A percentile compares a stretch with the other conserved stretches of the same genome.
These are phyloP conservation scores for Trachurus trachurus DNA, from an alignment of 2,797 vertebrate genomes.

Conservation along the genomic window DNA sequence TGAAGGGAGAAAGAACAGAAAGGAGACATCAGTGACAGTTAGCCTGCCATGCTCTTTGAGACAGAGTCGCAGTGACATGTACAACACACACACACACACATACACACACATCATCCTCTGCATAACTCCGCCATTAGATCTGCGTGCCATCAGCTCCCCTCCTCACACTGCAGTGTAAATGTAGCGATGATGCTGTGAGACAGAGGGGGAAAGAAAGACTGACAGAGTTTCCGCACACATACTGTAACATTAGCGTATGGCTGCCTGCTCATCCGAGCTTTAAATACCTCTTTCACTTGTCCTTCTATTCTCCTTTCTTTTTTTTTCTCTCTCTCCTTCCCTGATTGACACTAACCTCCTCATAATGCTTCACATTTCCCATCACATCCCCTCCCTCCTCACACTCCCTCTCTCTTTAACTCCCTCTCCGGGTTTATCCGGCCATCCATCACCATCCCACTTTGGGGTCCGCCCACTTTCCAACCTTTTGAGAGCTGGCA, in stretches of 20 bases:
- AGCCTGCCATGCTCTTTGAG: constrained; percentile 29
- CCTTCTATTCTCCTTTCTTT: constrained; percentile 33
- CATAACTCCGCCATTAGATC: constrained; percentile 39
- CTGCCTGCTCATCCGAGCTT: constrained; percentile 46
- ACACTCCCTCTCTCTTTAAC: constrained; percentile 34
- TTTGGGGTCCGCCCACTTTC: constrained; percentile 6
- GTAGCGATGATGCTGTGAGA: constrained; percentile 51
- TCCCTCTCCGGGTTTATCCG: constrained; percentile 21
- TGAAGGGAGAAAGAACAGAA: neutral
- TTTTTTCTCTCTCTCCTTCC: constrained; percentile 9
- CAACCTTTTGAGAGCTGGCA: neutral
- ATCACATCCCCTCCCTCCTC: constrained; percentile 20
- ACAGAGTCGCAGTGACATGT: constrained; percentile 34
- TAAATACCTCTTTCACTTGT: constrained; percentile 39
- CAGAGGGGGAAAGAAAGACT: constrained; percentile 16
- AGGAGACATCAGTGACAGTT: constrained; percentile 38
- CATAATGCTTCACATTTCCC: constrained; percentile 40
- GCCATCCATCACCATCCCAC: constrained; percentile 49
- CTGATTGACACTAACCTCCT: constrained; percentile 48
- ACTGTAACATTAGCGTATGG: constrained; percentile 31
- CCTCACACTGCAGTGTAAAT: constrained; percentile 38
- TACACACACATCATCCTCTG: constrained; percentile 28
- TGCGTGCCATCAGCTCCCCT: constrained; percentile 42
- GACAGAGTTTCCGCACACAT: constrained; percentile 31
- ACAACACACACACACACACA: neutral